These are phyloP conservation scores for Tiliqua scincoides DNA, from an alignment of 2,113 vertebrate species.

Conservation along the genomic window DNA sequence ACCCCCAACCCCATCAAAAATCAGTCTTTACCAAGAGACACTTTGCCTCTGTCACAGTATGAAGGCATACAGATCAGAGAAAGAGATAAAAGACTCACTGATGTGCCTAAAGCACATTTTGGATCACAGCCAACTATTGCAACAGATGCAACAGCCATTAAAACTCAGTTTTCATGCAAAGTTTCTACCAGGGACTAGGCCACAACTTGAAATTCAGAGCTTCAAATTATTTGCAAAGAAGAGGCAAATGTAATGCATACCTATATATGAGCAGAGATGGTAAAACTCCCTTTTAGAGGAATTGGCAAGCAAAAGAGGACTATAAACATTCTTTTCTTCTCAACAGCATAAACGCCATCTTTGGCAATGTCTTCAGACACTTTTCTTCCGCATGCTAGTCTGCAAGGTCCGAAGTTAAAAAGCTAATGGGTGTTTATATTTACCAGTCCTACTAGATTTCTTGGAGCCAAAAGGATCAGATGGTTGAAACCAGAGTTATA, in stretches of 20 bases:
- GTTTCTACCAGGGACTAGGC: not conserved
- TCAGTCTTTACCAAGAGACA: not conserved
- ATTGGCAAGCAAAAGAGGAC: not conserved
- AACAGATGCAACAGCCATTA: not conserved
- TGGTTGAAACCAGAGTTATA: not conserved
- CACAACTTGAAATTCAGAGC: too few relatives aligned
- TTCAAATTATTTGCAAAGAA: not conserved
- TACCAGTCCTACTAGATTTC: not conserved
- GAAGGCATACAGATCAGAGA: not conserved
- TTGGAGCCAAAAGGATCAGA: not conserved
- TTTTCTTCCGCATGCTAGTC: not conserved
- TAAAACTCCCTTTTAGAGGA: not conserved
- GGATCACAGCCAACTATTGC: not conserved
- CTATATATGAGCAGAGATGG: not conserved
- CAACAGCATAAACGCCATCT: not conserved
- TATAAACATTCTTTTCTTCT: not conserved
- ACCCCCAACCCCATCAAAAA: too few relatives aligned
- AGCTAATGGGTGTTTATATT: not conserved
- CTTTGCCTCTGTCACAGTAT: not conserved
- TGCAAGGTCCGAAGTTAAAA: too few relatives aligned
- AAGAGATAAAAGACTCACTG: not conserved
- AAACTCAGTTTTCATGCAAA: not conserved
- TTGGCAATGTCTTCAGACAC: not conserved
- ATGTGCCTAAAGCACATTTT: not conserved
- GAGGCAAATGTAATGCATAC: not conserved